Conservation (phyloP, 2,888 invertebrate species). For the Tiliacea aurago region DNA sequence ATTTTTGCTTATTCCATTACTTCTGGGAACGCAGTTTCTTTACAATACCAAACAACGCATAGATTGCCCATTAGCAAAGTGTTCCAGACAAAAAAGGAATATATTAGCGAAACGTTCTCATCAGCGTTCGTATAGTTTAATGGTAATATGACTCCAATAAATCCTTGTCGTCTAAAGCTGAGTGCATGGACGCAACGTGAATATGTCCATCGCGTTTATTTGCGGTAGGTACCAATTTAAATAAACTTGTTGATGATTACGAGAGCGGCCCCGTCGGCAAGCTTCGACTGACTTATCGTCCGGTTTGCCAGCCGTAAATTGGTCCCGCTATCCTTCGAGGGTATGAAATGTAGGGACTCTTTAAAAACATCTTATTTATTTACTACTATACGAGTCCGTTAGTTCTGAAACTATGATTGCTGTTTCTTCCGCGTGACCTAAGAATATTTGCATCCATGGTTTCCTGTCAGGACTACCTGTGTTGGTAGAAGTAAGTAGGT, state of each 20-base stretch:
- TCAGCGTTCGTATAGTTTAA: slow-evolving; percentile 47
- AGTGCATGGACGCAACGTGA: slow-evolving; percentile 62
- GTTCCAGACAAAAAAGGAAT: slow-evolving; percentile 21
- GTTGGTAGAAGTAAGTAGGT: too few species aligned
- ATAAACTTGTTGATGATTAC: slow-evolving; percentile 78
- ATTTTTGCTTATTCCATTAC: background rate
- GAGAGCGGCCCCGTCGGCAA: slow-evolving; percentile 67
- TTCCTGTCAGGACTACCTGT: background rate
- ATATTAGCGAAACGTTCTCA: slow-evolving; percentile 28
- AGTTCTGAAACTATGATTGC: slow-evolving; percentile 38
- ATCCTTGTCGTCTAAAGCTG: slow-evolving; percentile 64
- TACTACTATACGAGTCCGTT: slow-evolving; percentile 44
- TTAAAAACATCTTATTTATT: slow-evolving; percentile 65
- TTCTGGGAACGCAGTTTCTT: slow-evolving; percentile 5
- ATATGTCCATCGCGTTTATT: slow-evolving; percentile 73
- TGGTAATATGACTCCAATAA: slow-evolving; percentile 63
- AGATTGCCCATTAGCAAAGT: slow-evolving; percentile 17
- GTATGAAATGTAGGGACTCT: slow-evolving; percentile 65
- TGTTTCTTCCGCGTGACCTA: slow-evolving; percentile 24
- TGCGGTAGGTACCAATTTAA: slow-evolving; percentile 79
- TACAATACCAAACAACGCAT: background rate
- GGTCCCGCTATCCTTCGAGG: slow-evolving; percentile 68
- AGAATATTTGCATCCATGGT: background rate
- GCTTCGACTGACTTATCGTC: slow-evolving; percentile 68
- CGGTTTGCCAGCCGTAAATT: slow-evolving; percentile 73